These are phyloP conservation scores for Meloidogyne hapla DNA, from an alignment of 1,140 invertebrate species.

Conservation along the genomic window DNA sequence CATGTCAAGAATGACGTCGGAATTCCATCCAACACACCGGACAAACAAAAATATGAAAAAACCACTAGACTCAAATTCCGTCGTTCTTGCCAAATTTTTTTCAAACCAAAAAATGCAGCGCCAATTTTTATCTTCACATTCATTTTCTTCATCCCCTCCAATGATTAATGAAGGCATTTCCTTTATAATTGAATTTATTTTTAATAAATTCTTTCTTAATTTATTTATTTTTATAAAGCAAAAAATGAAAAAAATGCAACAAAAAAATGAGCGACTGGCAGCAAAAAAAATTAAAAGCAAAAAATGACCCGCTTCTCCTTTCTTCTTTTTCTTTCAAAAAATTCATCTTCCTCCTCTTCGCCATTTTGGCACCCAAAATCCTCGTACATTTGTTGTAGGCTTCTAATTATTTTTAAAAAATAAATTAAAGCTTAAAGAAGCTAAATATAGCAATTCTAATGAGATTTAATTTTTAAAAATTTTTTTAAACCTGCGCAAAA, in stretches of 20 bases:
- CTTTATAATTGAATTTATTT: too few relatives aligned
- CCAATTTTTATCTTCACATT: conserved; percentile 52
- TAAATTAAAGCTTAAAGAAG: background rate
- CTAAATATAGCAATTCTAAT: conserved; percentile 11
- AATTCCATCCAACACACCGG: too few relatives aligned
- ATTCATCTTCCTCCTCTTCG: conserved; percentile 5
- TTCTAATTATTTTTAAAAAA: background rate
- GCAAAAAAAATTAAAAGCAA: background rate
- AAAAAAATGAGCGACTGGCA: background rate
- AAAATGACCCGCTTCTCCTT: background rate
- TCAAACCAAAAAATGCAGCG: conserved; percentile 53
- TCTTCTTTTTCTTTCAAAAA: background rate
- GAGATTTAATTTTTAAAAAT: conserved; percentile 3
- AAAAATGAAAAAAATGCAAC: background rate
- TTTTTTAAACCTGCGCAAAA: background rate
- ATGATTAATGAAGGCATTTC: background rate
- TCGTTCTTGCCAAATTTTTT: too few relatives aligned
- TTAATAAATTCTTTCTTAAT: background rate
- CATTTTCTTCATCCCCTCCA: conserved; percentile 8
- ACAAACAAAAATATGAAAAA: too few relatives aligned
- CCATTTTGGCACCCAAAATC: background rate
- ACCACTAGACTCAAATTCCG: too few relatives aligned
- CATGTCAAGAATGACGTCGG: too few relatives aligned
- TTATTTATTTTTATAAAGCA: background rate
- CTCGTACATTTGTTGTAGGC: background rate